phyloP scores from a whole-genome alignment of 2,888 invertebrate species.

The Lagria hirta region DNA sequence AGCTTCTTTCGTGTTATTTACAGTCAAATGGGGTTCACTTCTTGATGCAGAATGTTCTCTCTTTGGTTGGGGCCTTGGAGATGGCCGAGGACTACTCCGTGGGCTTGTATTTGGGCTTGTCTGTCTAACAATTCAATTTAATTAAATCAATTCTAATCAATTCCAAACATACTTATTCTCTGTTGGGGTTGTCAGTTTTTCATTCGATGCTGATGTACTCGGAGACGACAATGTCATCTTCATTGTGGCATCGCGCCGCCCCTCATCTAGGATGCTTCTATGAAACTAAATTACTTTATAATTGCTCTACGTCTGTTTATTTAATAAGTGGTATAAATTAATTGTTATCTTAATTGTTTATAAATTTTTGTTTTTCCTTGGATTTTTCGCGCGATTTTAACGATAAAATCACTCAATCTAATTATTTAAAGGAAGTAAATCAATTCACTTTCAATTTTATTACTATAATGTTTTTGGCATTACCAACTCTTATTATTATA shows the following conservation, averaged over 20 bases:
- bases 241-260: slow-evolving; percentile 31
- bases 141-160: too few species aligned
- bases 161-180: slow-evolving; percentile 24
- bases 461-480: too few species aligned
- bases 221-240: slow-evolving; percentile 39
- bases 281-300: too few species aligned
- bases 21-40: slow-evolving; percentile 41
- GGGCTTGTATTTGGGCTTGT: slow-evolving; percentile 54
- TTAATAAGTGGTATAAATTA: not conserved
- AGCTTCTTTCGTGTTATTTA: slow-evolving; percentile 39
- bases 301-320: not conserved
- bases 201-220: slow-evolving; percentile 32
- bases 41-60: slow-evolving; percentile 48
- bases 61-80: slow-evolving; percentile 54
- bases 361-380: not conserved
- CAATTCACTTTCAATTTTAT: too few species aligned
- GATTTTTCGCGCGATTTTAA: not conserved
- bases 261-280: slow-evolving; percentile 25
- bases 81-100: slow-evolving; percentile 56
- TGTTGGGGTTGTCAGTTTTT: slow-evolving; percentile 27
- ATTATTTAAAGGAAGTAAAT: not conserved
- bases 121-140: slow-evolving; percentile 36
- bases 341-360: not conserved
- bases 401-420: not conserved
- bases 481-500: too few species aligned